Evolutionary conservation across 2,113 vertebrate species (phyloP).

Genomic region (Aldabrachelys gigantea): DNA sequence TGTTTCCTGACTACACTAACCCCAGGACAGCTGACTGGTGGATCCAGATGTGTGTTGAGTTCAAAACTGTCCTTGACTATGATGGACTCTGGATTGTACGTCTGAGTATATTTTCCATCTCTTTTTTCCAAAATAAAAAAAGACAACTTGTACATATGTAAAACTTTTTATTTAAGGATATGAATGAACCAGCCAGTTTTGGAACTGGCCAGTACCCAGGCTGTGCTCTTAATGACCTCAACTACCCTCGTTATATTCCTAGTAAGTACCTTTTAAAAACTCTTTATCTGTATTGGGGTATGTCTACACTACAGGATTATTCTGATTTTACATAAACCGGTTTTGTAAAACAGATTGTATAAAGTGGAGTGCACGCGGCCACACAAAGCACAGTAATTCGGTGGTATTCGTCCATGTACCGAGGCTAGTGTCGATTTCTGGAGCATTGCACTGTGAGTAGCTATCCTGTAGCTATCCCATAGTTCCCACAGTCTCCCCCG

Average conservation of each 20-base stretch:
- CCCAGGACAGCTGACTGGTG: conserved; percentile 84
- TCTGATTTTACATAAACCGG: no score
- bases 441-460: no score
- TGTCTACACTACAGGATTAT: no score
- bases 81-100: conserved; percentile 91
- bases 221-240: conserved; percentile 82
- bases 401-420: no score
- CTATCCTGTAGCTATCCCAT: no score
- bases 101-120: conserved; percentile 23
- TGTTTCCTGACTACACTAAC: conserved; percentile 89
- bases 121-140: not conserved
- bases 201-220: conserved; percentile 80
- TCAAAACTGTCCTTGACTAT: conserved; percentile 84
- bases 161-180: conserved; percentile 81
- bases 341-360: no score
- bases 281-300: not conserved
- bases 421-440: no score
- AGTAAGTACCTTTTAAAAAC: conserved; percentile 74
- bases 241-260: conserved; percentile 86
- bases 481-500: no score
- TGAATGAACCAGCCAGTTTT: conserved; percentile 90
- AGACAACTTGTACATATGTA: not conserved
- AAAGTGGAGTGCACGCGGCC: no score
- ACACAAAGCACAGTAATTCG: no score
- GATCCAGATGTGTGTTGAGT: conserved; percentile 81